Conservation (phyloP, 1,140 invertebrate genomes). For the Drosophila elegans region DNA sequence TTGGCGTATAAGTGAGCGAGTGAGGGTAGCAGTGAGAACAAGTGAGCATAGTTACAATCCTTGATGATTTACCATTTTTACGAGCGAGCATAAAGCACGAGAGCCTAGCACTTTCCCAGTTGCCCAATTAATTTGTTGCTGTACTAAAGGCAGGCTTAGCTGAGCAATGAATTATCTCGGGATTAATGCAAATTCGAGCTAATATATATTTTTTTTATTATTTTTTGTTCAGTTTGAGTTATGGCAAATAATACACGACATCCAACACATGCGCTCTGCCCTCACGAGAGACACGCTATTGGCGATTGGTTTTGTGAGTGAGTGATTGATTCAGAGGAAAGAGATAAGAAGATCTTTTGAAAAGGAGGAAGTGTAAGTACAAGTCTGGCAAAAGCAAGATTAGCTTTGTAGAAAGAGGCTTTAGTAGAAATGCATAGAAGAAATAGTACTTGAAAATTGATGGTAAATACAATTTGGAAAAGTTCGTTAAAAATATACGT, state of each 20-base stretch:
- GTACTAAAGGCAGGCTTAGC: slow-evolving; percentile 52
- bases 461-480: slow-evolving; percentile 75
- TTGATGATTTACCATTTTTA: slow-evolving; percentile 69
- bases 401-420: slow-evolving; percentile 42
- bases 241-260: slow-evolving; percentile 84
- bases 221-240: slow-evolving; percentile 65
- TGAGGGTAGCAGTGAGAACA: slow-evolving; percentile 61
- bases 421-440: slow-evolving; percentile 36
- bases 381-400: slow-evolving; percentile 58
- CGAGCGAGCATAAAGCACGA: slow-evolving; percentile 49
- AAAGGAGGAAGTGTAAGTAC: slow-evolving; percentile 27
- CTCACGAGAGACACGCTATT: slow-evolving; percentile 83
- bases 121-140: slow-evolving; percentile 56
- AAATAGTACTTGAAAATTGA: slow-evolving; percentile 39
- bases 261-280: slow-evolving; percentile 85
- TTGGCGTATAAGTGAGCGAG: slow-evolving; percentile 53
- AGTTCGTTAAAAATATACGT: slow-evolving; percentile 58
- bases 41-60: slow-evolving; percentile 77
- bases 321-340: slow-evolving; percentile 53
- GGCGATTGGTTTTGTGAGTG: slow-evolving; percentile 64
- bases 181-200: slow-evolving; percentile 51
- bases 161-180: slow-evolving; percentile 49
- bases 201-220: slow-evolving; percentile 44
- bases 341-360: slow-evolving; percentile 20
- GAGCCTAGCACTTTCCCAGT: slow-evolving; percentile 47